Evolutionary conservation across 1,140 invertebrate species (phyloP), one percentile per base, ranked within the genome.

Genomic region (Sycophaga agraensis): DNA sequence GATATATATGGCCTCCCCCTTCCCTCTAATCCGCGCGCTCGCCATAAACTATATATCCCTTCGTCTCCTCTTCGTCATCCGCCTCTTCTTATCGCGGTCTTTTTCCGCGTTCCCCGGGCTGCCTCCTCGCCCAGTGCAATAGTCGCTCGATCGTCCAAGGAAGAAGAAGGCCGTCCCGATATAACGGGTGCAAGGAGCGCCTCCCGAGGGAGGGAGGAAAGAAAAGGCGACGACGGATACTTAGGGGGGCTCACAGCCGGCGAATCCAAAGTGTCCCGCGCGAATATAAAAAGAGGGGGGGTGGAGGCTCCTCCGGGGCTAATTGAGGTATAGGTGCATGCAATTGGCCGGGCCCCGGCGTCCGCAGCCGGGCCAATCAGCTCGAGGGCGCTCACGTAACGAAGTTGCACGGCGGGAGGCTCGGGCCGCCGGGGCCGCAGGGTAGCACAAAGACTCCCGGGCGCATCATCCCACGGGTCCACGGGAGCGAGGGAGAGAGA

Each of bases 281-380:
- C n/a, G n/a, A n/a, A n/a, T n/a, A n/a, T n/a, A n/a, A n/a, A 42
- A 42, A 39, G 42, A 45, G 8, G 16, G 28, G 17, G 43, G 51
- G 35, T 17, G 28, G 19, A 0, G 21, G 17, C 31, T 53, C 14
- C 48, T 35, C 34, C 16, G 53, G n/a, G 34, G 48, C 48, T 53
- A 60, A 54, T 60, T 60, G 59, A 37, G 19, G 19, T 19, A 14
- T 60, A 60, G 46, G 42, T 60, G 42, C n/a, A 31, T 16, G 40
- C 11, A 28, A 40, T 46, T 37, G 42, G 51, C 39, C 21, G 50
- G 50, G 43, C 63, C 26, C 58, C 63, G 24, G 46, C 63, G 60
- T n/a, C n/a, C n/a, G n/a, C n/a, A 34, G 40, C 42, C 43, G 17
- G 0, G 21, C 17, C 59, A 54, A 60, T 60, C 45, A 53, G 53